These are phyloP conservation scores for Pangasius krempfi DNA, from an alignment of 2,797 vertebrate species.

Conservation along the genomic window DNA sequence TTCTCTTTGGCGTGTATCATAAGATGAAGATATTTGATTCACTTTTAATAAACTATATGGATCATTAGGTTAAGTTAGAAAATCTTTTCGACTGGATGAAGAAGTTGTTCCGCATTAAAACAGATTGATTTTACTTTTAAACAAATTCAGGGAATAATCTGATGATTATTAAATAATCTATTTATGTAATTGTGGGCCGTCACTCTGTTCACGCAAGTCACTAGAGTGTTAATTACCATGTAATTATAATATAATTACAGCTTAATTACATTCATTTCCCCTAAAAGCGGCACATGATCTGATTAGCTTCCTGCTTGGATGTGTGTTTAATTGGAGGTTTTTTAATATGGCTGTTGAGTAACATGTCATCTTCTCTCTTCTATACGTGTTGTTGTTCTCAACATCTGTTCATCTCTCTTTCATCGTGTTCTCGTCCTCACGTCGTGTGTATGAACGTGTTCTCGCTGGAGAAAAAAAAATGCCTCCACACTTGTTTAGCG, in stretches of 20 bases:
- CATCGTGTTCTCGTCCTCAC: neutral
- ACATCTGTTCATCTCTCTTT: conserved; percentile 13
- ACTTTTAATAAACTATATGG: neutral
- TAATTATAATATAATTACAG: conserved; percentile 13
- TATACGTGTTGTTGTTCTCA: neutral
- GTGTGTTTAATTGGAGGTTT: neutral
- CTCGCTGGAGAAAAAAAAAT: neutral
- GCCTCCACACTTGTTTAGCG: conserved; percentile 32
- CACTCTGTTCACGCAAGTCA: neutral
- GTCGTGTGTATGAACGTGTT: neutral
- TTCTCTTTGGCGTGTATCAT: neutral
- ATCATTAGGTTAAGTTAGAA: neutral
- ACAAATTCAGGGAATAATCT: neutral
- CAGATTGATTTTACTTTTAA: neutral
- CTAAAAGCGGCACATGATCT: conserved; percentile 11
- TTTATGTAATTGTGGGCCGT: neutral
- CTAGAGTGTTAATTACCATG: neutral
- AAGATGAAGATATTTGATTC: neutral
- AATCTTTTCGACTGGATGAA: neutral
- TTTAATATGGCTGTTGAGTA: neutral
- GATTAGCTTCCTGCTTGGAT: conserved; percentile 18
- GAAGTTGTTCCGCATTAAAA: neutral
- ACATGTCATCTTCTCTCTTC: conserved; percentile 8
- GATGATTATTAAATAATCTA: neutral
- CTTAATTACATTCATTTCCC: conserved; percentile 10